Percentiles rank a stretch among this genome's conserved stretches.
Conservation (phyloP, 2,888 invertebrate genomes). For the Nymphalis urticae region DNA sequence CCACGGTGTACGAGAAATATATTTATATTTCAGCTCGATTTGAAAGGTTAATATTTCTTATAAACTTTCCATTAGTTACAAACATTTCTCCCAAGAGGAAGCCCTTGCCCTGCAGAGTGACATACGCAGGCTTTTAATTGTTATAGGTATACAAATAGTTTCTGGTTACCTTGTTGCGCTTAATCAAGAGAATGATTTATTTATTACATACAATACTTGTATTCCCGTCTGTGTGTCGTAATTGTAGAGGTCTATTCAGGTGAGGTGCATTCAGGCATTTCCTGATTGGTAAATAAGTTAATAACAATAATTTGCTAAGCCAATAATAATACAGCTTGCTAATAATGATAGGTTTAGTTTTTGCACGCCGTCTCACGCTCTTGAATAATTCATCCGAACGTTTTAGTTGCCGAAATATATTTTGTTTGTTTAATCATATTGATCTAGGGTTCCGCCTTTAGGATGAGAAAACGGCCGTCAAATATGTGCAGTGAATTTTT, state of each 20-base stretch:
- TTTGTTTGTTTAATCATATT: constrained; percentile 40
- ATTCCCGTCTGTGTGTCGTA: neutral
- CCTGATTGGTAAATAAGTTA: constrained; percentile 39
- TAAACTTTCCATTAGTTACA: no score
- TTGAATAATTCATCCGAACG: constrained; percentile 49
- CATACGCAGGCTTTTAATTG: no score
- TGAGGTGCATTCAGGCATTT: constrained; percentile 26
- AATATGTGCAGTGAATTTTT: no score
- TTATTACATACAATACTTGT: neutral
- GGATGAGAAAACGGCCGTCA: constrained; percentile 9
- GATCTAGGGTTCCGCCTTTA: constrained; percentile 30
- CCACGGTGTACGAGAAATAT: no score
- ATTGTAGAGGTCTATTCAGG: constrained; percentile 24
- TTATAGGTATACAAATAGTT: no score
- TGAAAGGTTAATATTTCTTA: no score
- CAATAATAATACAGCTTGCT: constrained; percentile 46
- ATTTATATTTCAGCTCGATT: no score
- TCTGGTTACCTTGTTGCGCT: no score
- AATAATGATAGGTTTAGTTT: constrained; percentile 55
- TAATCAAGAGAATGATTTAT: no score
- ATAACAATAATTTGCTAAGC: constrained; percentile 48
- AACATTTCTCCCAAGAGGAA: no score
- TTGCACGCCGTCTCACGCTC: constrained; percentile 46
- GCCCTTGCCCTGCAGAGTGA: no score
- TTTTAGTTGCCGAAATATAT: constrained; percentile 40